Conservation (phyloP, 1,140 invertebrate genomes). For the Heliconius eleuchia region DNA sequence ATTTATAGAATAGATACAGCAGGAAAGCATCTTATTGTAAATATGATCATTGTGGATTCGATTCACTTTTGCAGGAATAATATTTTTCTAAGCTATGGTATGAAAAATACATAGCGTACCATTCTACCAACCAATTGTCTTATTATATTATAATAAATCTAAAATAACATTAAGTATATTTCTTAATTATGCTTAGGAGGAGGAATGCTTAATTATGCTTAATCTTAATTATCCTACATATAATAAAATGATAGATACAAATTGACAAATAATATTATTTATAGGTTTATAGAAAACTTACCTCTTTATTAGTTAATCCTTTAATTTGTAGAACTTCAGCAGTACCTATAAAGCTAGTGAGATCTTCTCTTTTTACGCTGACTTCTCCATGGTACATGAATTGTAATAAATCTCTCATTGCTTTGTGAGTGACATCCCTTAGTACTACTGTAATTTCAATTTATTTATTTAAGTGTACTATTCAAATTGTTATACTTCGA, state of each 20-base stretch:
- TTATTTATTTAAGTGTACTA: not conserved
- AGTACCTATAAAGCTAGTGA: constrained; percentile 87
- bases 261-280: not conserved
- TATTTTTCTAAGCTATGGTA: no score
- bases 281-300: constrained; percentile 35
- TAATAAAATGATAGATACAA: not conserved
- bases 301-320: constrained; percentile 84
- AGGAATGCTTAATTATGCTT: no score
- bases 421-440: constrained; percentile 85
- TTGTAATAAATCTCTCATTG: constrained; percentile 86
- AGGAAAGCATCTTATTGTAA: no score
- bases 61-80: no score
- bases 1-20: no score
- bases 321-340: constrained; percentile 89
- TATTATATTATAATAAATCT: no score
- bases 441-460: constrained; percentile 83
- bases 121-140: no score
- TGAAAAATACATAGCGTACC: no score
- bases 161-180: no score
- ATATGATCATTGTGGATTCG: no score
- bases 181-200: no score
- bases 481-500: not conserved
- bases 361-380: constrained; percentile 87
- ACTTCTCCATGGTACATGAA: constrained; percentile 92
- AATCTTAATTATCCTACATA: not conserved